Evolutionary conservation across 64 coral and sea anemone species (phyloP).

Genomic region (Astreopora myriophthalma): DNA sequence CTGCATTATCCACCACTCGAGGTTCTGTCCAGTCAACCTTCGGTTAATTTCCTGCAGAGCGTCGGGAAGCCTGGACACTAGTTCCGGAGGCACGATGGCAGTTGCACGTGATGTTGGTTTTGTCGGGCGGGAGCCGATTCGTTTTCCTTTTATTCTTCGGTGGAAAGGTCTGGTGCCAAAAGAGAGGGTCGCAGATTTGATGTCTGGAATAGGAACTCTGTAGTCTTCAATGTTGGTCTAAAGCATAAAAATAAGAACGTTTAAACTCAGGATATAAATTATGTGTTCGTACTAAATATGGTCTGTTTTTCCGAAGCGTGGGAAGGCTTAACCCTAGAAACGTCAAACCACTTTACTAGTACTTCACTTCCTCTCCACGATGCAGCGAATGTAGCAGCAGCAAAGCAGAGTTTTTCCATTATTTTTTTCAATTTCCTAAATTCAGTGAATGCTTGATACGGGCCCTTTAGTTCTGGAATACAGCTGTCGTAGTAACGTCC

Average conservation of each 20-base stretch:
- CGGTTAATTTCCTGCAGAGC: conserved; percentile 49
- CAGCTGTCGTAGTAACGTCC: no score
- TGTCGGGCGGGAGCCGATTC: background rate
- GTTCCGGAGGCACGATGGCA: conserved; percentile 21
- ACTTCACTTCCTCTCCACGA: no score
- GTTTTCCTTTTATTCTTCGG: conserved; percentile 42
- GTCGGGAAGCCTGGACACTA: conserved; percentile 35
- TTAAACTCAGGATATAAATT: no score
- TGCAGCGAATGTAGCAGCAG: no score
- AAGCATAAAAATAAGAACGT: background rate
- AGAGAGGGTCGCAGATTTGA: background rate
- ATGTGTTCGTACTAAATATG: no score
- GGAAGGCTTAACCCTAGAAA: no score
- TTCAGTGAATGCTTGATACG: no score
- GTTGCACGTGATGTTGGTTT: background rate
- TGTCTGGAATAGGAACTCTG: background rate
- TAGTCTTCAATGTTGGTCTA: background rate
- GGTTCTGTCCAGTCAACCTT: conserved; percentile 30
- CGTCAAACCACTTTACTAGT: no score
- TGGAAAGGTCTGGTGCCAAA: background rate
- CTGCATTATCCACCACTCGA: conserved; percentile 31
- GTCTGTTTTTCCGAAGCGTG: no score
- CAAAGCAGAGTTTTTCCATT: no score
- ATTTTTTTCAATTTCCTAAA: no score
- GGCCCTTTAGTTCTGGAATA: no score